Conservation (phyloP, 2,797 vertebrate genomes). For the Eupleurogrammus muticus region DNA sequence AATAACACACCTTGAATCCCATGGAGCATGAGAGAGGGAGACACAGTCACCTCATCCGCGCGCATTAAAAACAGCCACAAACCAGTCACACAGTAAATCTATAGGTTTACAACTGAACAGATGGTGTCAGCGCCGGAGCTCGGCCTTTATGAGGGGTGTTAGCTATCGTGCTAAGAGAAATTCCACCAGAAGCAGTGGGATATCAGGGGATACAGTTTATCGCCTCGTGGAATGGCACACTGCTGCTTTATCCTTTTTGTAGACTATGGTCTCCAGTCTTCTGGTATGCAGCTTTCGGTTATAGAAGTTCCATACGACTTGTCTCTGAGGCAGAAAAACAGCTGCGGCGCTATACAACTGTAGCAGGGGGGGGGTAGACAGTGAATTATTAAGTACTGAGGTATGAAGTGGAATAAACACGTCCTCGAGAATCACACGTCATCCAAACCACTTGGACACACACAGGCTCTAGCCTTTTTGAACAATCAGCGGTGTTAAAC, state of each 20-base stretch:
- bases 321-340: slow-evolving; percentile 52
- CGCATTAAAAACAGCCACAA: slow-evolving; percentile 50
- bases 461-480: slow-evolving; percentile 39
- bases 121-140: slow-evolving; percentile 58
- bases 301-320: slow-evolving; percentile 38
- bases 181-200: slow-evolving; percentile 61
- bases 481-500: slow-evolving; percentile 20
- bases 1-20: slow-evolving; percentile 81
- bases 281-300: slow-evolving; percentile 54
- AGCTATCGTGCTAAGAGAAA: slow-evolving; percentile 60
- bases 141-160: slow-evolving; percentile 69
- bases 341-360: slow-evolving; percentile 57
- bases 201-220: slow-evolving; percentile 63
- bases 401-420: slow-evolving; percentile 44
- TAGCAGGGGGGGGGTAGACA: slow-evolving; percentile 42
- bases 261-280: slow-evolving; percentile 26
- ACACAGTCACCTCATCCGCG: slow-evolving; percentile 56
- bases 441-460: slow-evolving; percentile 27
- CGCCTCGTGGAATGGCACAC: slow-evolving; percentile 48
- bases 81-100: slow-evolving; percentile 72
- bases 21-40: slow-evolving; percentile 68
- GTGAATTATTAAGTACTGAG: slow-evolving; percentile 51
- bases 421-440: slow-evolving; percentile 24
- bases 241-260: slow-evolving; percentile 54
- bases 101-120: slow-evolving; percentile 71